Conservation (phyloP, 2,797 vertebrate species). For the Novumbra hubbsi region DNA sequence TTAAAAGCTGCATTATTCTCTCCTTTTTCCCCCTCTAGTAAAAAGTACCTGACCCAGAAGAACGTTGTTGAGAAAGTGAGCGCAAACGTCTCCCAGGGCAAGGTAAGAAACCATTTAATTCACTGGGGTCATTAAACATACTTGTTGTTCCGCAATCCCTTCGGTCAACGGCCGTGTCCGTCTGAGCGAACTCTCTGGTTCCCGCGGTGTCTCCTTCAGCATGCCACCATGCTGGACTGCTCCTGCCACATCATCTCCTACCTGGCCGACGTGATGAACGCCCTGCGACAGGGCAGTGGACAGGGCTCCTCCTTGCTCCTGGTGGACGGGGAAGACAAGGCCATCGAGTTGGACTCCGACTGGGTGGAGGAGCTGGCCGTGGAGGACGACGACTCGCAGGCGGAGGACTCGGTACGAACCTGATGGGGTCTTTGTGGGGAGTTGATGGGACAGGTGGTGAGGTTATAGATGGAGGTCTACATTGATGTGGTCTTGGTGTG, state of each 20-base stretch:
- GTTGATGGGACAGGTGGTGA: not conserved
- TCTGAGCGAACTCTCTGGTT: not conserved
- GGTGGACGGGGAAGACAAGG: slow-evolving; percentile 93
- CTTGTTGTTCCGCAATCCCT: not conserved
- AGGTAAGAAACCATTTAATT: slow-evolving; percentile 75
- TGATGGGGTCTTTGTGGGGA: not conserved
- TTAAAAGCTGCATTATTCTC: not conserved
- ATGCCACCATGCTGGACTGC: slow-evolving; percentile 92
- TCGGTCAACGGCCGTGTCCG: not conserved
- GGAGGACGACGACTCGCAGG: slow-evolving; percentile 97
- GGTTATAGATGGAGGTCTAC: no score
- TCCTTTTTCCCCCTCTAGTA: slow-evolving; percentile 77
- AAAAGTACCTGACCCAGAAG: slow-evolving; percentile 98
- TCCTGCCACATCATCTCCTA: slow-evolving; percentile 97
- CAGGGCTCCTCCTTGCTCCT: slow-evolving; percentile 88
- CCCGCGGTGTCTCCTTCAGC: slow-evolving; percentile 66
- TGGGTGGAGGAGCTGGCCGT: slow-evolving; percentile 98
- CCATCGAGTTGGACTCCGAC: slow-evolving; percentile 96
- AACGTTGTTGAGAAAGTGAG: slow-evolving; percentile 98
- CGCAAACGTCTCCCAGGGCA: slow-evolving; percentile 91
- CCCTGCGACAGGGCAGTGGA: slow-evolving; percentile 86
- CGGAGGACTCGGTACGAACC: slow-evolving; percentile 90
- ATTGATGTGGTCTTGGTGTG: not conserved
- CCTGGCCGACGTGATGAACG: slow-evolving; percentile 97
- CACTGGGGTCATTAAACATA: rapidly evolving